phyloP scores from a whole-genome alignment of 2,113 vertebrate genomes.

The Pao palembangensis region DNA sequence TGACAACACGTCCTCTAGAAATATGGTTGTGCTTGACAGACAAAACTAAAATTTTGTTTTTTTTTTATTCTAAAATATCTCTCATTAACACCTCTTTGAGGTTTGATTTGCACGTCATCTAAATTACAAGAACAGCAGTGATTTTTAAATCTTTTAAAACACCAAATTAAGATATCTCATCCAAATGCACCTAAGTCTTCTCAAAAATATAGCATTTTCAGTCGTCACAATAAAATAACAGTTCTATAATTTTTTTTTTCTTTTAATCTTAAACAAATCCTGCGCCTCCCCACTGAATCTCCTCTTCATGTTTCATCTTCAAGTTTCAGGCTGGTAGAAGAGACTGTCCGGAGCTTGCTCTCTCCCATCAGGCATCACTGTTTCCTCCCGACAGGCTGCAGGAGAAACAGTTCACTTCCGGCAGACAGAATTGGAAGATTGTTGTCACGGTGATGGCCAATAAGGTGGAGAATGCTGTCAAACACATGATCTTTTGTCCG shows the following conservation, averaged over 20 bases:
- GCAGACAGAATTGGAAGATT: slow-evolving; percentile 93
- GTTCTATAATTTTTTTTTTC: slow-evolving; percentile 74
- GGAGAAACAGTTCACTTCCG: slow-evolving; percentile 94
- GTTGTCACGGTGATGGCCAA: slow-evolving; percentile 93
- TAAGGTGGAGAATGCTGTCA: slow-evolving; percentile 96
- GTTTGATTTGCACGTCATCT: slow-evolving; percentile 72
- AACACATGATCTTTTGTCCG: slow-evolving; percentile 96
- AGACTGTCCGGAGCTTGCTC: slow-evolving; percentile 40
- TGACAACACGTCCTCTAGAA: slow-evolving; percentile 68
- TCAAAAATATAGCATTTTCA: slow-evolving; percentile 94
- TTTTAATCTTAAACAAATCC: slow-evolving; percentile 54
- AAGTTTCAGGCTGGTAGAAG: slow-evolving; percentile 61
- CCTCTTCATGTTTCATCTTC: slow-evolving; percentile 53
- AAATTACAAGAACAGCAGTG: slow-evolving; percentile 74
- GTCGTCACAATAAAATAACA: slow-evolving; percentile 82
- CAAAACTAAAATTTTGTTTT: slow-evolving; percentile 77
- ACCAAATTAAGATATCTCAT: slow-evolving; percentile 79
- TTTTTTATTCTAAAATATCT: slow-evolving; percentile 72
- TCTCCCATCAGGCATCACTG: slow-evolving; percentile 73
- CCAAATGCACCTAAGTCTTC: slow-evolving; percentile 77
- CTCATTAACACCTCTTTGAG: slow-evolving; percentile 73
- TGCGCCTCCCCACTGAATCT: slow-evolving; percentile 45
- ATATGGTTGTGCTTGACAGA: slow-evolving; percentile 87
- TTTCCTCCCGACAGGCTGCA: slow-evolving; percentile 87
- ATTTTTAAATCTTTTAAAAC: slow-evolving; percentile 75